Conservation (phyloP, 1,140 invertebrate species). For the Homalodisca vitripennis region DNA sequence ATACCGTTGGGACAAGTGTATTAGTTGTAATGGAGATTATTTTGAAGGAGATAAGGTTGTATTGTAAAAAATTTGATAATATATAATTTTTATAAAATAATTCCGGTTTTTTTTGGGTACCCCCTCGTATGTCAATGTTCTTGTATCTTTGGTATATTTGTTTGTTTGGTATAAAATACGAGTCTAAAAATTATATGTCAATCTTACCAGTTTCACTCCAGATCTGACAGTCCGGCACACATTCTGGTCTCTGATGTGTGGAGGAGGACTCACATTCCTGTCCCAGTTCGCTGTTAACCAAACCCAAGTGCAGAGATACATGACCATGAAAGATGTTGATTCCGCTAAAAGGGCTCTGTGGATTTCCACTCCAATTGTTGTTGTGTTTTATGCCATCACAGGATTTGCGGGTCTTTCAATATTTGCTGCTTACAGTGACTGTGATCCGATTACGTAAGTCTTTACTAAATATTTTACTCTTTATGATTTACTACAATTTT, state of each 20-base stretch:
- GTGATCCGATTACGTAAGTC: conserved; percentile 62
- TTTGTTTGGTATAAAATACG: too few species aligned
- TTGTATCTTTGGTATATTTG: too few species aligned
- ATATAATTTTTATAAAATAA: too few species aligned
- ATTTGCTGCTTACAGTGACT: conserved; percentile 70
- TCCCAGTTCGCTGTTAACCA: conserved; percentile 83
- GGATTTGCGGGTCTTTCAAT: conserved; percentile 77
- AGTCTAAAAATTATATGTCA: too few species aligned
- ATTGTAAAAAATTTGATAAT: too few species aligned
- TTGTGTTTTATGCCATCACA: conserved; percentile 64
- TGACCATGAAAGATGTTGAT: conserved; percentile 67
- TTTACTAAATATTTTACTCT: too few species aligned
- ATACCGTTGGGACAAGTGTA: too few species aligned
- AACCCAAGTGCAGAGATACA: conserved; percentile 80
- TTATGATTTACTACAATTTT: too few species aligned
- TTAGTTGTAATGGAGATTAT: too few species aligned
- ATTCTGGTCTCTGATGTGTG: conserved; percentile 68
- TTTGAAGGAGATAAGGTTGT: too few species aligned
- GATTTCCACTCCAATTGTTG: conserved; percentile 69
- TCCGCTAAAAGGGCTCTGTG: conserved; percentile 63
- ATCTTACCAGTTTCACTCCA: conserved; percentile 53
- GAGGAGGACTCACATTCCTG: conserved; percentile 70
- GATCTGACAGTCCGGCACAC: conserved; percentile 76
- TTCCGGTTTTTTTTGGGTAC: too few species aligned
- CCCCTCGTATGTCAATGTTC: too few species aligned